phyloP scores from a whole-genome alignment of 2,113 vertebrate species.

The Albula goreensis region DNA sequence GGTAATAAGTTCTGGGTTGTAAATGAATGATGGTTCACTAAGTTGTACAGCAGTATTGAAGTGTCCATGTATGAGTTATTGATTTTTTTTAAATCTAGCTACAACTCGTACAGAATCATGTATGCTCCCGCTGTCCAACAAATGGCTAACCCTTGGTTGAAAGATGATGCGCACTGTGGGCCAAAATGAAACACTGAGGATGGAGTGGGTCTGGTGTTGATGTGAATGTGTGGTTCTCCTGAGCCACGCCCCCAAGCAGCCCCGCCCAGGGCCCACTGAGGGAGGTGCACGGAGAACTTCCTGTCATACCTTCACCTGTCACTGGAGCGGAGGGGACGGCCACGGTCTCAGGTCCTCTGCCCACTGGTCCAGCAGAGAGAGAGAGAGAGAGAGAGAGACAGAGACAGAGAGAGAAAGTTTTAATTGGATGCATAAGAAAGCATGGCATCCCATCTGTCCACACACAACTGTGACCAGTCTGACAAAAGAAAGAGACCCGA shows the following conservation, averaged over 20 bases:
- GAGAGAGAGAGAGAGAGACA: constrained; percentile 6
- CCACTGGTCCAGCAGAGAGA: neutral
- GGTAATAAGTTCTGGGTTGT: neutral
- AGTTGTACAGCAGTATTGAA: neutral
- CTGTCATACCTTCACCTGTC: constrained; percentile 46
- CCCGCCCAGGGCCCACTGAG: neutral
- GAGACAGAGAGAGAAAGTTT: neutral
- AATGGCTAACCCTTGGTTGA: neutral
- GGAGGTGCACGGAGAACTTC: constrained; percentile 5
- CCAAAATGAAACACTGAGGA: neutral
- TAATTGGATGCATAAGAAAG: neutral
- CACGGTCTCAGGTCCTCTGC: constrained; percentile 1
- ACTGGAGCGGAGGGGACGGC: constrained; percentile 4
- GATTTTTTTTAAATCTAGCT: neutral
- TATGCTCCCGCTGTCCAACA: neutral
- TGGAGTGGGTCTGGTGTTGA: neutral
- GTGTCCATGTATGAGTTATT: neutral
- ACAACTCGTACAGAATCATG: neutral
- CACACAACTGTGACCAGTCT: neutral
- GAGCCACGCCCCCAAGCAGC: neutral
- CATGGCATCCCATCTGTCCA: neutral
- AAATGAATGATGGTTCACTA: neutral
- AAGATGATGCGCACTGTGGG: too few species aligned
- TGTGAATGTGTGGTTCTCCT: neutral
- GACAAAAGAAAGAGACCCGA: neutral